Evolutionary conservation across 1,140 invertebrate species (phyloP), one percentile per base, ranked within the genome.

Genomic region (Solenopsis invicta): DNA sequence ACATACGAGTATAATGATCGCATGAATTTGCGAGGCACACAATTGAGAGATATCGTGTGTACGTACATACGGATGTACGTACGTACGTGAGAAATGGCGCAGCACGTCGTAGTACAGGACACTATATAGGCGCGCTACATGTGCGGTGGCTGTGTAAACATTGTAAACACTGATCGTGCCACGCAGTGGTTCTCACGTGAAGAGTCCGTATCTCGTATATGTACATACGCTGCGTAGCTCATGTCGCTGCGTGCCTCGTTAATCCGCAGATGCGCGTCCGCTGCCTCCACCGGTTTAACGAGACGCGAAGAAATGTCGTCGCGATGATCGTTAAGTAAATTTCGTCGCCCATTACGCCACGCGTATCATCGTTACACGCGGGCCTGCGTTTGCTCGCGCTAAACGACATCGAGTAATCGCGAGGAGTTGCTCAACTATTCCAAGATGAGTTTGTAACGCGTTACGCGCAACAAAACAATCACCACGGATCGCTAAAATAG

Each of bases 81-180:
- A 45, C 29, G 16, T 74, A 76, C 41, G 61, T 54, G 85, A 86
- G 82, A 85, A 89, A 89, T 89, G 87, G 87, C 88, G 87, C 82
- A 86, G 87, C 67, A 64, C 76, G 50, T 89, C 56, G 85, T 75
- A 80, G 74, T 62, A 76, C 18, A 61, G 71, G 29, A 64, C 64
- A 16, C 56, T 71, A 56, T 85, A 85, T 54, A 77, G 29, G 77
- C 71, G 59, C 48, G 59, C 62, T 75, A 88, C 88, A 76, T 88
- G 75, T 87, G 75, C 62, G 85, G 50, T 91, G 81, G 62, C 88
- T 92, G 78, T 88, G 88, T 92, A 91, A 91, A 92, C 87, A 92
- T 87, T 89, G 87, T 92, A 88, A 90, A 90, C 88, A 91, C 84
- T 84, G 88, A 91, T 91, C 86, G 76, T 90, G 85, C 74, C 87